A percentile compares a stretch with the other conserved stretches of the same genome.
Evolutionary conservation across 2,888 invertebrate genomes (phyloP).

Genomic region (Cheilosia scutellata): DNA sequence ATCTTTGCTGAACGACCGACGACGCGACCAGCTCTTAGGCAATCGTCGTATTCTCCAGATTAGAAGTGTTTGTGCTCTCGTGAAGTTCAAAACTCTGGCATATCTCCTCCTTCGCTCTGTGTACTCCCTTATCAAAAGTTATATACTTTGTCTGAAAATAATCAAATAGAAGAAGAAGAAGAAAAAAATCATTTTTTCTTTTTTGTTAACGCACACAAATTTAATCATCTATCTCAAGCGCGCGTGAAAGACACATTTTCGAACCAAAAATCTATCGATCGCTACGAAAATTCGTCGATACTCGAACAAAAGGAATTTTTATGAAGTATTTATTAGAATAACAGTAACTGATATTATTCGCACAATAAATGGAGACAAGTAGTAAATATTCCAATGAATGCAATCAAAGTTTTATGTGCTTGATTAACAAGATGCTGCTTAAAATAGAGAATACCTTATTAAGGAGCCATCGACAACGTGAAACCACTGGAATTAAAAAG

Average conservation of each 20-base stretch:
- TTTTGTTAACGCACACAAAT: not conserved
- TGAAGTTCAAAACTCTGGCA: constrained; percentile 66
- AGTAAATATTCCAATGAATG: constrained; percentile 82
- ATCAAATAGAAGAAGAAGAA: not conserved
- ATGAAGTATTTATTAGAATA: constrained; percentile 76
- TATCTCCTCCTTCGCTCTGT: constrained; percentile 25
- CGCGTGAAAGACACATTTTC: not conserved
- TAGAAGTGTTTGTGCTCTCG: constrained; percentile 71
- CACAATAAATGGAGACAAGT: constrained; percentile 83
- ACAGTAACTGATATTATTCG: constrained; percentile 62
- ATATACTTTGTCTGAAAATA: constrained; percentile 25
- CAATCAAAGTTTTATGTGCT: constrained; percentile 83
- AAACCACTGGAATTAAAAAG: constrained; percentile 93
- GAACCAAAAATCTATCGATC: not conserved
- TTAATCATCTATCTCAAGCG: not conserved
- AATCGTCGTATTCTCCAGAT: constrained; percentile 54
- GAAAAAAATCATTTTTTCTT: not conserved
- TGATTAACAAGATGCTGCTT: constrained; percentile 88
- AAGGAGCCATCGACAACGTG: constrained; percentile 92
- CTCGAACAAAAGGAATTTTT: constrained; percentile 58
- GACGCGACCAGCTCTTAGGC: constrained; percentile 53
- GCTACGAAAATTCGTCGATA: not conserved
- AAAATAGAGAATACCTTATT: constrained; percentile 90
- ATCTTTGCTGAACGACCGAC: constrained; percentile 20
- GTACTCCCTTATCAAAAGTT: constrained; percentile 48